These are phyloP conservation scores for Cyphomyrus discorhynchus DNA, from an alignment of 2,113 vertebrate species.

Conservation along the genomic window DNA sequence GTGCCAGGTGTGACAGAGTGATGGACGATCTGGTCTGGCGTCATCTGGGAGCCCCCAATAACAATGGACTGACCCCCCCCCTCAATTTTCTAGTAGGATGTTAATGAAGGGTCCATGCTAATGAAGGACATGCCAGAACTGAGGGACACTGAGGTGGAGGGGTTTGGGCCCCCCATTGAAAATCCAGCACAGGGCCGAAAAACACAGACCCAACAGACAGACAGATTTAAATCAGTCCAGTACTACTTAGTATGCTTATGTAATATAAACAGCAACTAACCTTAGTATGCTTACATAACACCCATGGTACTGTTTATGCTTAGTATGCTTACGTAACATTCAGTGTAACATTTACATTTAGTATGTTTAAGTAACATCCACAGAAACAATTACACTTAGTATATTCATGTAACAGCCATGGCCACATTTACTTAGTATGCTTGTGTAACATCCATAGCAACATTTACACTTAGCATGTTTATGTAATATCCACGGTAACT, in stretches of 20 bases:
- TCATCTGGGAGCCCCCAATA: constrained; percentile 53
- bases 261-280: constrained; percentile 18
- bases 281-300: not conserved
- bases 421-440: not conserved
- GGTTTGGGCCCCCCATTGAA: not conserved
- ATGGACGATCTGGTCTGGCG: constrained; percentile 51
- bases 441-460: not conserved
- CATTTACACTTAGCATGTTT: not conserved
- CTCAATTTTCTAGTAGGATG: constrained; percentile 29
- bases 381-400: not conserved
- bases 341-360: too few species aligned
- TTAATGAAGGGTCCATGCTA: constrained; percentile 46
- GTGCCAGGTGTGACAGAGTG: constrained; percentile 47
- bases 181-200: constrained; percentile 30
- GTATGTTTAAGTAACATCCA: not conserved
- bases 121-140: constrained; percentile 44
- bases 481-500: not conserved
- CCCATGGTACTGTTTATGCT: constrained; percentile 5
- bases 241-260: not conserved
- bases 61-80: constrained; percentile 31
- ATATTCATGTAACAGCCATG: not conserved
- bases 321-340: not conserved
- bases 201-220: constrained; percentile 19
- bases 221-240: not conserved
- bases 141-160: not conserved